phyloP scores from a whole-genome alignment of 2,888 invertebrate genomes.

The Teleogryllus oceanicus region DNA sequence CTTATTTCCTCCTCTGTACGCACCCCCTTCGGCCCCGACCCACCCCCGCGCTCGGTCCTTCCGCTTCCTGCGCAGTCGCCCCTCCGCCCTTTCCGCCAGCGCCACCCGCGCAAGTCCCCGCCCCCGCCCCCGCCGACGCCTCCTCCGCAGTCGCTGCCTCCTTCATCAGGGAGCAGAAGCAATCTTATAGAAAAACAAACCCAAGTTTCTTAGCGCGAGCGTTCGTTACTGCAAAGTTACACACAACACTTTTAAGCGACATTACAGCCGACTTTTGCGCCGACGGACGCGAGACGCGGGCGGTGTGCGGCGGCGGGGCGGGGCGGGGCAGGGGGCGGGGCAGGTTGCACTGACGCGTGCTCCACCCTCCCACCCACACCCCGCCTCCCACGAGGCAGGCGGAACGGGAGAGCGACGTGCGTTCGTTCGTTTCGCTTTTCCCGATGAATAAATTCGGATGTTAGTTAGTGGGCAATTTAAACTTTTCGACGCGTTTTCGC shows the following conservation, averaged over 20 bases:
- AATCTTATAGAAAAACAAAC: conserved; percentile 18
- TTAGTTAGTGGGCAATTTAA: conserved; percentile 18
- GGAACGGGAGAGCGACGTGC: neutral
- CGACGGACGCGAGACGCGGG: neutral
- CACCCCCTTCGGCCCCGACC: neutral
- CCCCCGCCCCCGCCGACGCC: neutral
- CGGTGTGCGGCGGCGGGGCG: neutral
- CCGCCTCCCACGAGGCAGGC: neutral
- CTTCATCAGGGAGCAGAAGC: conserved; percentile 2
- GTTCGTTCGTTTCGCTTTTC: conserved; percentile 7
- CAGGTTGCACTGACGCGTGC: neutral
- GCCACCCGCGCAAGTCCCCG: neutral
- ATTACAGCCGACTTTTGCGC: conserved; percentile 9
- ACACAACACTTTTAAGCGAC: conserved; percentile 18
- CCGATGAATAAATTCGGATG: conserved; percentile 18
- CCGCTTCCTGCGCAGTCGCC: neutral
- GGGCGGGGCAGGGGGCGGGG: neutral
- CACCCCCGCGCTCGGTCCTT: neutral
- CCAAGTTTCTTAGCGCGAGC: conserved; percentile 2
- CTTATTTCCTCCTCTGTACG: conserved; percentile 8
- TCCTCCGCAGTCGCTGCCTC: neutral
- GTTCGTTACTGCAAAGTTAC: conserved; percentile 18
- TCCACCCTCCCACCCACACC: neutral
- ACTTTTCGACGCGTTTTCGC: neutral
- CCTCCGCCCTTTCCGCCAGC: neutral